phyloP scores from a whole-genome alignment of 2,888 invertebrate genomes.

The Caenorhabditis auriculariae region DNA sequence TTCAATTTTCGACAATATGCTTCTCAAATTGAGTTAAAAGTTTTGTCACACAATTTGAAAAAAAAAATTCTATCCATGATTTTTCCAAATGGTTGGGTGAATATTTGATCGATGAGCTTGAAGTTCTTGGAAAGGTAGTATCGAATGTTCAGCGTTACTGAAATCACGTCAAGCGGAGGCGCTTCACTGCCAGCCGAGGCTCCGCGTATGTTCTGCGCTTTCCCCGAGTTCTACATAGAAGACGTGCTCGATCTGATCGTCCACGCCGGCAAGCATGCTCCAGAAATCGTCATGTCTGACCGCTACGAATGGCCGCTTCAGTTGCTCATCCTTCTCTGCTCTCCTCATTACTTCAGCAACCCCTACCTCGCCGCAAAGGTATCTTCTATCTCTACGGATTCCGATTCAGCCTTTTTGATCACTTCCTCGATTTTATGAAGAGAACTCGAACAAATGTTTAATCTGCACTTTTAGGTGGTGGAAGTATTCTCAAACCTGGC shows the following conservation, averaged over 20 bases:
- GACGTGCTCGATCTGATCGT: slow-evolving; percentile 93
- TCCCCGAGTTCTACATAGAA: slow-evolving; percentile 95
- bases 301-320: slow-evolving; percentile 80
- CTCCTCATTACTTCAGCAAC: slow-evolving; percentile 86
- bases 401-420: neutral
- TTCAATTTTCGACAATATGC: too few species aligned
- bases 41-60: too few species aligned
- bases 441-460: neutral
- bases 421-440: neutral
- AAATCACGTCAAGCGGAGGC: too few species aligned
- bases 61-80: too few species aligned
- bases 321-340: slow-evolving; percentile 85
- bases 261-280: slow-evolving; percentile 85
- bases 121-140: slow-evolving; percentile 86
- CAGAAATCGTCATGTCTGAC: slow-evolving; percentile 68
- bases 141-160: too few species aligned
- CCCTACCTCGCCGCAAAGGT: slow-evolving; percentile 92
- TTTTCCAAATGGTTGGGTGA: too few species aligned
- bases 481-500: slow-evolving; percentile 43
- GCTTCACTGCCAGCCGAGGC: slow-evolving; percentile 68
- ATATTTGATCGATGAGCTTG: too few species aligned
- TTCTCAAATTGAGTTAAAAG: too few species aligned
- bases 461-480: slow-evolving; percentile 34
- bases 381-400: neutral
- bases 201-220: slow-evolving; percentile 79